Evolutionary conservation across 2,797 vertebrate genomes (phyloP).

Genomic region (Amazona finschi): DNA sequence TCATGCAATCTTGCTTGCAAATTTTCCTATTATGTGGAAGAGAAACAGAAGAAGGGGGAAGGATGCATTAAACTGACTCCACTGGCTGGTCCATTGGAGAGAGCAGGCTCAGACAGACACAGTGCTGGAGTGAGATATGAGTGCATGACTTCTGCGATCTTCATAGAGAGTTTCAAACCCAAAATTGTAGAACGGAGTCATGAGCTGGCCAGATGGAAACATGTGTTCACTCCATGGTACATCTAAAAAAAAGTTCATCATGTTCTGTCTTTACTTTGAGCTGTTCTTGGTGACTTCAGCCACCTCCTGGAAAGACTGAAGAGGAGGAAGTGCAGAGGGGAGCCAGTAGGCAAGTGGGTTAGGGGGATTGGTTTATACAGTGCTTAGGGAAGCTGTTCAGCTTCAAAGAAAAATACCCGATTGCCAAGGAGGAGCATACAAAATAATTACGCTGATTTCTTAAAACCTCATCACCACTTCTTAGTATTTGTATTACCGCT

Average conservation of each 20-base stretch:
- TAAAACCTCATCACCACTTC: background rate
- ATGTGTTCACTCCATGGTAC: background rate
- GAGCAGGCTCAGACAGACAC: background rate
- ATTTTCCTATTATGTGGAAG: background rate
- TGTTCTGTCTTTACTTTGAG: conserved; percentile 10
- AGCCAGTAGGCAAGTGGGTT: background rate
- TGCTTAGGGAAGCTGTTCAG: background rate
- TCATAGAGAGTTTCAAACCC: conserved; percentile 13
- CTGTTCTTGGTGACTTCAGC: background rate
- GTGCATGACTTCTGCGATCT: background rate
- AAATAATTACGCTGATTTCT: background rate
- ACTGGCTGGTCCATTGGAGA: background rate
- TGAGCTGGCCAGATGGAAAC: background rate
- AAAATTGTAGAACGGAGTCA: background rate
- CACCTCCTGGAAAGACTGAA: background rate
- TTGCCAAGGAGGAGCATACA: background rate
- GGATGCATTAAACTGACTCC: background rate
- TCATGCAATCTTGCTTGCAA: background rate
- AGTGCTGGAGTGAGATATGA: background rate
- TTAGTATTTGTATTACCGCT: background rate
- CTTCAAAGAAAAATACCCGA: background rate
- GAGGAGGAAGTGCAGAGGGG: background rate
- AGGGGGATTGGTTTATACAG: background rate
- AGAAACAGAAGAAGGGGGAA: background rate
- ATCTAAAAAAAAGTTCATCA: background rate